Percentiles rank a stretch among this genome's conserved stretches.
Evolutionary conservation across 1,140 invertebrate genomes (phyloP).

Genomic region (Pogonomyrmex californicus): DNA sequence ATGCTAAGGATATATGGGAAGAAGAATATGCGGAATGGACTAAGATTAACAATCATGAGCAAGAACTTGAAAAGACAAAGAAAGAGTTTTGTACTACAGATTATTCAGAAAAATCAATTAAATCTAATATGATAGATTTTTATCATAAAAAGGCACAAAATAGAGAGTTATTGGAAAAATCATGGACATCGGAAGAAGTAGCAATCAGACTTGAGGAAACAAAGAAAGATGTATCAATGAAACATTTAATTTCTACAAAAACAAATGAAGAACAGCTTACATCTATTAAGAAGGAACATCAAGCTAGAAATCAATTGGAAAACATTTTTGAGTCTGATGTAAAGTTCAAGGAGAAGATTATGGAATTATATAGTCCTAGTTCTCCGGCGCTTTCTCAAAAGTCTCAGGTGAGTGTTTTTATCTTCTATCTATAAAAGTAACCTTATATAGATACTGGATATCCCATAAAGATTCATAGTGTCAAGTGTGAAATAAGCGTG

Average conservation of each 20-base stretch:
- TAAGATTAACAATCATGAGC: conserved; percentile 67
- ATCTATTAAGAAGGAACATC: conserved; percentile 42
- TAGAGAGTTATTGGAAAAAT: conserved; percentile 71
- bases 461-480: not conserved
- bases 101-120: conserved; percentile 44
- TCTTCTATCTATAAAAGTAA: not conserved
- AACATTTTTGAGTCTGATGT: conserved; percentile 55
- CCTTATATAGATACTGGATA: not conserved
- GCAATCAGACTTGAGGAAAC: conserved; percentile 7
- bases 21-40: conserved; percentile 81
- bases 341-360: conserved; percentile 65
- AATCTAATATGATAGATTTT: conserved; percentile 67
- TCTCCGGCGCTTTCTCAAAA: conserved; percentile 82
- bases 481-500: no score
- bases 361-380: conserved; percentile 81
- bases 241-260: conserved; percentile 32
- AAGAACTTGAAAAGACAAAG: conserved; percentile 47
- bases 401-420: conserved; percentile 74
- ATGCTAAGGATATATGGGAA: conserved; percentile 83
- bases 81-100: conserved; percentile 18
- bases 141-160: conserved; percentile 76
- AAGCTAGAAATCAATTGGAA: conserved; percentile 32
- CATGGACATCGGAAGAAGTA: conserved; percentile 73
- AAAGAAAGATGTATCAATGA: conserved; percentile 11
- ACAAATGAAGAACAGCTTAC: conserved; percentile 7